Evolutionary conservation across 2,113 vertebrate genomes (phyloP), one percentile per base, ranked within the genome.

Genomic region (Carassius carassius): DNA sequence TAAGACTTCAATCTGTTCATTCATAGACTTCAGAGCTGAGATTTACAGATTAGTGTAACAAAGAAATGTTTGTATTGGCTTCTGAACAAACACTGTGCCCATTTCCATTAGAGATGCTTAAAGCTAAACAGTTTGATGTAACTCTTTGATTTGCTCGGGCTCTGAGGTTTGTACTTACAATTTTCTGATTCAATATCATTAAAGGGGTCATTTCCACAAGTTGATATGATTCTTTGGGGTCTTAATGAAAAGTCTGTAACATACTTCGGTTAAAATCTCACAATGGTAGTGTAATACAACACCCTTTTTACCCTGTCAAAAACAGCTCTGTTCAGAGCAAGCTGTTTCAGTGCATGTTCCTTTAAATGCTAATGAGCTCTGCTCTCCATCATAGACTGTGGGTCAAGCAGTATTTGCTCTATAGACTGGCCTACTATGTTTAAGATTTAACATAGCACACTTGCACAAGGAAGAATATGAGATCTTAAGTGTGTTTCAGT

Each of bases 21-120:
- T 76, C 29, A 29, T 75, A 29, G 23, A 51, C 19, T 60, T 10
- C 21, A 60, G 49, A 29, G 23, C 25, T 76, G 11, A 54, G 74
- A 54, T 76, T 37, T 70, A 7, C 67, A 35, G 74, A 76, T 76
- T 49, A 54, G 74, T 3, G 7, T 5, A 41, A 78, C 54, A 78
- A 35, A 78, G 76, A 78, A 13, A 41, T 12, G 76, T 12, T 54
- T 78, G 56, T 78, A 16, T 60, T 78, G 60, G 51, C 17, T 78
- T 58, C 32, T 25, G n/a, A 47, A 16, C 13, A 25, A 25, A 78
- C n/a, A 5, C 19, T 19, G 29, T 54, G 5, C 23, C 13, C 47
- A 10, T 51, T 29, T 32, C 16, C 14, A 19, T 37, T n/a, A n/a
- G 54, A 58, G 35, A 78, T 56, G 13, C 29, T 35, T 6, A 73